Evolutionary conservation across 2,113 vertebrate species (phyloP).

Genomic region (Ploceus nigricollis): DNA sequence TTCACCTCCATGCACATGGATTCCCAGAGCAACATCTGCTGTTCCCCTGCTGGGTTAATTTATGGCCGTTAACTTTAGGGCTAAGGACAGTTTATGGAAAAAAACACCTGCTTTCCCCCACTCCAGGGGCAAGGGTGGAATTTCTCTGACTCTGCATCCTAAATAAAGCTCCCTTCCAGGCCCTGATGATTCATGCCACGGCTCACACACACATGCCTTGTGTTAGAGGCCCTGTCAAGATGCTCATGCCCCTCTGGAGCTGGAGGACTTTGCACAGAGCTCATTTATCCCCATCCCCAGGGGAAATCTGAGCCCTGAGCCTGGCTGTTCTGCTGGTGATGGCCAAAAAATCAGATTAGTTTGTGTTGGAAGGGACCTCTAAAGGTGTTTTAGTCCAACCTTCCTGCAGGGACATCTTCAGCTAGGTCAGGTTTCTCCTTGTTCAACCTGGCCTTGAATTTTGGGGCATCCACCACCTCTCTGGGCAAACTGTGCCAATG

Average conservation of each 20-base stretch:
- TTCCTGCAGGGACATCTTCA: background rate
- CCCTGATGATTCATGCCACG: constrained; percentile 45
- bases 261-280: background rate
- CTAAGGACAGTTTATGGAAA: constrained; percentile 72
- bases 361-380: background rate
- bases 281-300: background rate
- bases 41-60: constrained; percentile 33
- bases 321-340: accelerated
- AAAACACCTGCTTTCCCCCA: constrained; percentile 68
- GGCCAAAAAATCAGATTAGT: background rate
- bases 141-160: constrained; percentile 60
- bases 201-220: constrained; percentile 56
- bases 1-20: background rate
- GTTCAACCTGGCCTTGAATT: background rate
- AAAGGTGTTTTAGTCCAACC: background rate
- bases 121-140: constrained; percentile 54
- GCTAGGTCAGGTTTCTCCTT: background rate
- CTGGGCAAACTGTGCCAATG: background rate
- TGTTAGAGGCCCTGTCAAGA: constrained; percentile 60
- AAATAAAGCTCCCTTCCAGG: constrained; percentile 51
- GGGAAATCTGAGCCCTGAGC: background rate
- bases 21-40: constrained; percentile 50
- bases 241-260: background rate
- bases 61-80: constrained; percentile 42
- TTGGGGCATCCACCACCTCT: background rate